Base-by-base conservation (phyloP, 2,797 vertebrate species). In the Meriones psammophilus region DNA sequence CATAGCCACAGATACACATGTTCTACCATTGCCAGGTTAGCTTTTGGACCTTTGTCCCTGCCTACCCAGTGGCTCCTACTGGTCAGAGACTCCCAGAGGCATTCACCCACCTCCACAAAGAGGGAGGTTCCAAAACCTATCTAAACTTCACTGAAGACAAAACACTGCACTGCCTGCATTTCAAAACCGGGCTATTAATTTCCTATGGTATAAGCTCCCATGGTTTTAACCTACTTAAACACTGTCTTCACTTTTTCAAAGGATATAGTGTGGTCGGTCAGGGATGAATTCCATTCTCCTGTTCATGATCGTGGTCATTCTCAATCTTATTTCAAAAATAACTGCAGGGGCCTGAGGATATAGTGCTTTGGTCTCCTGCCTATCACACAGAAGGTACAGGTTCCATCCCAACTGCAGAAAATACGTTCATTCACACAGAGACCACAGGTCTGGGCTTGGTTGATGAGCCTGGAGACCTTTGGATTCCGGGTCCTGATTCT, bases 211-310 rank as follows among this genome's bases (percentile, higher is more conserved):
- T 71, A 89, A 87, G 66, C n/a, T 58, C 60, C 58, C 1, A 0
- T 91, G 68, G 94, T 73, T 91, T 89, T 92, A 73, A 88, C 71
- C 58, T 94, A 92, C 77, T 97, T 93, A 88, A 97, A 94, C 83
- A 88, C 93, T 13, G 0, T 58, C 30, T 54, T 94, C 69, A 30
- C 17, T 90, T 86, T 90, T 81, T n/a, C 42, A 80, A 96, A 97
- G 95, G 68, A 50, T 33, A 85, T 93, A n/a, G 30, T 93, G 42
- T 89, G 88, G 73, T 33, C 46, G 76, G 54, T 80, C 33, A 81
- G 77, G 68, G 68, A 86, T 69, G 26, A 93, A 94, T 88, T 91
- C 76, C 36, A 56, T 78, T 92, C 56, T 88, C 50, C n/a, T 83
- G 28, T 81, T 94, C 73, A 86, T 73, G 88, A 81, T 28, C 77